These are phyloP conservation scores for Picathartes gymnocephalus DNA, from an alignment of 2,113 vertebrate species.

Conservation along the genomic window DNA sequence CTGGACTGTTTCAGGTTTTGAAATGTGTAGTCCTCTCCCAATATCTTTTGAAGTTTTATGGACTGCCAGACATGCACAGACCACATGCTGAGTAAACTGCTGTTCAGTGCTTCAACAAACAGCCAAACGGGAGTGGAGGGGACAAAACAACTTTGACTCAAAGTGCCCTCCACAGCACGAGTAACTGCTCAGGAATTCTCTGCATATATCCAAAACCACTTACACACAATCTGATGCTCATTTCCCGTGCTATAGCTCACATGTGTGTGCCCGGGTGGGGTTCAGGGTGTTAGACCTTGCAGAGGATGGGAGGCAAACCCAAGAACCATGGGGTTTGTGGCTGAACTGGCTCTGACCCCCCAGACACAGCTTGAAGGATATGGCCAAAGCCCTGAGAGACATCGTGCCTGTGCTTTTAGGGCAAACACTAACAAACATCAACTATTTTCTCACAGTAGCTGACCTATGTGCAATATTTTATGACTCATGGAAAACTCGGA, in stretches of 20 bases:
- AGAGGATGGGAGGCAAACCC: not conserved
- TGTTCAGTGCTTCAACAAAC: constrained; percentile 8
- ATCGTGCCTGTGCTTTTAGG: not conserved
- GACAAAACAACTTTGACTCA: constrained; percentile 5
- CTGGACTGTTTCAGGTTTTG: not conserved
- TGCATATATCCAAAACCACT: not conserved
- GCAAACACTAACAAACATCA: not conserved
- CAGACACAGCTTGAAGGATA: not conserved
- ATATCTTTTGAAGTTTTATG: constrained; percentile 25
- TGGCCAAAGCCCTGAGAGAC: not conserved
- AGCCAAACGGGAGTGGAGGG: not conserved
- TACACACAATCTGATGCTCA: not conserved
- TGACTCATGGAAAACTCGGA: constrained; percentile 21
- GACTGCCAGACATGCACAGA: not conserved
- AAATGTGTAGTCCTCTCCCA: not conserved
- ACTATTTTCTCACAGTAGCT: constrained; percentile 20
- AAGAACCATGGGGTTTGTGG: not conserved
- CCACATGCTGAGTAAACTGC: constrained; percentile 13
- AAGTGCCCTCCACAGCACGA: not conserved
- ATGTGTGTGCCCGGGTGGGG: not conserved
- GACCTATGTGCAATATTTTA: not conserved
- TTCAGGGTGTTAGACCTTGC: not conserved
- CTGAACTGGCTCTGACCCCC: not conserved
- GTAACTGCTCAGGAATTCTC: constrained; percentile 25
- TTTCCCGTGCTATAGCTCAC: constrained; percentile 2